Conservation (phyloP, 2,888 invertebrate species). For the Lycaena phlaeas region DNA sequence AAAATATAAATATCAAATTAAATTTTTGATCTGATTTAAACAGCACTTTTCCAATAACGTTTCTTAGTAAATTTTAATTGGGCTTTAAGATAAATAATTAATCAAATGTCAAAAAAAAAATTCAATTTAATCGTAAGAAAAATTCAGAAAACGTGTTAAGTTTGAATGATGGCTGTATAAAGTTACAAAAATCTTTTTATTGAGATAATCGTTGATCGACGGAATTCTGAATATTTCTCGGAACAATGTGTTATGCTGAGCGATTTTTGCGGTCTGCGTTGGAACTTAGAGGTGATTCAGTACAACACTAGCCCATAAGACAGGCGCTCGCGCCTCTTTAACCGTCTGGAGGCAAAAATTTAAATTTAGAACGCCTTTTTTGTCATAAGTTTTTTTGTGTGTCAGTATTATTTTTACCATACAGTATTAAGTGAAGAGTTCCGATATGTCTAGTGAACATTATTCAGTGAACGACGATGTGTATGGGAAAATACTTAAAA, state of each 20-base stretch:
- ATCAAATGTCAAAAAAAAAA: no score
- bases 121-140: no score
- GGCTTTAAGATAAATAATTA: no score
- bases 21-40: no score
- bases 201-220: conserved; percentile 11
- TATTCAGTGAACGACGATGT: conserved; percentile 63
- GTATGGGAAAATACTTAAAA: conserved; percentile 60
- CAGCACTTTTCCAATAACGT: no score
- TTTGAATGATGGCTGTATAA: not conserved
- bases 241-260: conserved; percentile 55
- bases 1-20: no score
- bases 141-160: no score
- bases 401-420: not conserved
- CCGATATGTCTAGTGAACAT: conserved; percentile 44
- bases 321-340: conserved; percentile 58
- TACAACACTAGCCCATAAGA: conserved; percentile 62
- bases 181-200: not conserved
- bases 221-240: conserved; percentile 48
- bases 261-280: conserved; percentile 58
- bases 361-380: conserved; percentile 63
- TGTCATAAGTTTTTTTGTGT: conserved; percentile 14
- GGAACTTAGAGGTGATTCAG: conserved; percentile 67
- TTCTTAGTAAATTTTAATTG: no score
- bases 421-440: not conserved
- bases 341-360: conserved; percentile 44